Percentiles rank a stretch among this genome's conserved stretches.
These are phyloP conservation scores for Homarus americanus DNA, from an alignment of 1,140 invertebrate species.

Conservation along the genomic window DNA sequence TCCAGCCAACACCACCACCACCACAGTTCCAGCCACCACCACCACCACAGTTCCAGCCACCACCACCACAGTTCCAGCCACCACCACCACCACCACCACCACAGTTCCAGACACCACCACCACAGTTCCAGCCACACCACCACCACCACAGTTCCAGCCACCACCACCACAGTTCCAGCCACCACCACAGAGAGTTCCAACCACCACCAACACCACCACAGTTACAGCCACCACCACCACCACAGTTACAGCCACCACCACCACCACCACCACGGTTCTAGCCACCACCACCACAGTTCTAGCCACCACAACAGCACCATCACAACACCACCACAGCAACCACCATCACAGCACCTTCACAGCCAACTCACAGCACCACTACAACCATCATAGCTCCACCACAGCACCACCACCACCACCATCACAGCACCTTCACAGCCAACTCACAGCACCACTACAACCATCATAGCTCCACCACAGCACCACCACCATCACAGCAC, in stretches of 20 bases:
- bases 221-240: constrained; percentile 9
- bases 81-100: no score
- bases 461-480: neutral
- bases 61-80: no score
- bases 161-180: constrained; percentile 13
- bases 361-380: neutral
- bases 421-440: no score
- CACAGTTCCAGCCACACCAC: neutral
- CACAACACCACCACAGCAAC: no score
- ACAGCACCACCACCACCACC: neutral
- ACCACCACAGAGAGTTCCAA: constrained; percentile 4
- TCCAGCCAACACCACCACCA: no score
- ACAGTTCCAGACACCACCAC: neutral
- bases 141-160: neutral
- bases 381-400: neutral
- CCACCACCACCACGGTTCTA: no score
- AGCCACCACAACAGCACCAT: neutral
- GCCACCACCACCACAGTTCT: neutral
- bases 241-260: neutral
- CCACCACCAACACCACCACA: constrained; percentile 16
- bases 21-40: no score
- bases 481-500: constrained; percentile 10
- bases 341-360: neutral
- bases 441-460: neutral
- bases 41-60: no score